Evolutionary conservation across 2,113 vertebrate genomes (phyloP).

Genomic region (Bubalus kerabau): DNA sequence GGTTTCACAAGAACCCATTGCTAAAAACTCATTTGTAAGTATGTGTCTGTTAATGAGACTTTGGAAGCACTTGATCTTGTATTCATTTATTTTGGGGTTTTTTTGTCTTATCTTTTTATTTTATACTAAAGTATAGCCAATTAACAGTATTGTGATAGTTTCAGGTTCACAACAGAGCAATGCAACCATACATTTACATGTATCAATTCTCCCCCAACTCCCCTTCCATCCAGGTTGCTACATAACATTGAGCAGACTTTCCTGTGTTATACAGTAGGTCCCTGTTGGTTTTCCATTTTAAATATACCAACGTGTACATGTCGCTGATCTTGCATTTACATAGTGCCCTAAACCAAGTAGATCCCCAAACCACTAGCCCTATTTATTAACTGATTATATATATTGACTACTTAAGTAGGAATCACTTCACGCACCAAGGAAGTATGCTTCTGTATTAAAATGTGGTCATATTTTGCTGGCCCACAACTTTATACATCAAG

Average conservation of each 20-base stretch:
- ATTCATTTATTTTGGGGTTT: not conserved
- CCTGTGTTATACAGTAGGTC: not conserved
- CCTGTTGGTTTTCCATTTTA: not conserved
- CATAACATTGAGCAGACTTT: not conserved
- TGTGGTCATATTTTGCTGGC: not conserved
- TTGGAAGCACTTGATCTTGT: not conserved
- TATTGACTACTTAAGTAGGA: constrained; percentile 10
- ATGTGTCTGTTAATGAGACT: not conserved
- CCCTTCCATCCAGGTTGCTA: not conserved
- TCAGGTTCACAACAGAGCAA: not conserved
- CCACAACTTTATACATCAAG: not conserved
- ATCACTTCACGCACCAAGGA: constrained; percentile 26
- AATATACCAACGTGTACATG: not conserved
- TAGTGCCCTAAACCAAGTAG: not conserved
- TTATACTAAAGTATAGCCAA: not conserved
- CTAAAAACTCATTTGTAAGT: not conserved
- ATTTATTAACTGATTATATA: constrained; percentile 29
- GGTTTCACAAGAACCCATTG: not conserved
- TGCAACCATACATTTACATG: not conserved
- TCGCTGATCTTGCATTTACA: not conserved
- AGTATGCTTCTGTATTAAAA: constrained; percentile 33
- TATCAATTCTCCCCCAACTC: not conserved
- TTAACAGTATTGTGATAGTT: not conserved
- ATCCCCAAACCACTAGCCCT: not conserved
- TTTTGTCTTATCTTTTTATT: not conserved